Conservation (phyloP, 2,113 vertebrate genomes). For the Oreotrochilus melanogaster region DNA sequence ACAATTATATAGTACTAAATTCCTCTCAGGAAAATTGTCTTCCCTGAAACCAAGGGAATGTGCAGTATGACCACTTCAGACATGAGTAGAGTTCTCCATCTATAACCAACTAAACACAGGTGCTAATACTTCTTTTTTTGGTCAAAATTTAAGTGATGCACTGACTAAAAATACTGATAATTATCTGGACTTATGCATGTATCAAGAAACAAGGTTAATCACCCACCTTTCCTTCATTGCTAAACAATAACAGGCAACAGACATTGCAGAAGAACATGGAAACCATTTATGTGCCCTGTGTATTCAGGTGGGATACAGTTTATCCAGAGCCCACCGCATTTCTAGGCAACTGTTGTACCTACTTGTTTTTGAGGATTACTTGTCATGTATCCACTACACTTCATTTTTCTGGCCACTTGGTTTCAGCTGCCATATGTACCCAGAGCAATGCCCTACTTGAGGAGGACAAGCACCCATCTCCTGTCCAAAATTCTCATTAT, state of each 20-base stretch:
- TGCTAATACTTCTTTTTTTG: background rate
- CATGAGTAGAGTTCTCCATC: background rate
- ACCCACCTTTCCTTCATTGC: background rate
- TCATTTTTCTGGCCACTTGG: background rate
- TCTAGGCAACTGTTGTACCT: background rate
- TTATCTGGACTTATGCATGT: background rate
- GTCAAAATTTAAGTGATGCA: background rate
- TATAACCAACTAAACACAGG: background rate
- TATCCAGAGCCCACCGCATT: background rate
- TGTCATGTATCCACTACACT: background rate
- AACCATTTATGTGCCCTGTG: rapidly evolving
- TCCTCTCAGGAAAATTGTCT: background rate
- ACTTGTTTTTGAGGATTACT: background rate
- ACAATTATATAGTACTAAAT: background rate
- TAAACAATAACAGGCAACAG: background rate
- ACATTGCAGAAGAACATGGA: background rate
- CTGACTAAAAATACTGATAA: background rate
- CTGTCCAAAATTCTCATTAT: background rate
- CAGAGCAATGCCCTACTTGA: background rate
- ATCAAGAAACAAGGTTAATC: background rate
- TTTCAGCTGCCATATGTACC: background rate
- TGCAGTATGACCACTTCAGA: background rate
- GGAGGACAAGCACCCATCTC: background rate
- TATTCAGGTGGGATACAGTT: background rate
- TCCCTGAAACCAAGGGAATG: background rate